Conservation (phyloP, 2,113 vertebrate species). For the Rhynchopsitta pachyrhyncha region DNA sequence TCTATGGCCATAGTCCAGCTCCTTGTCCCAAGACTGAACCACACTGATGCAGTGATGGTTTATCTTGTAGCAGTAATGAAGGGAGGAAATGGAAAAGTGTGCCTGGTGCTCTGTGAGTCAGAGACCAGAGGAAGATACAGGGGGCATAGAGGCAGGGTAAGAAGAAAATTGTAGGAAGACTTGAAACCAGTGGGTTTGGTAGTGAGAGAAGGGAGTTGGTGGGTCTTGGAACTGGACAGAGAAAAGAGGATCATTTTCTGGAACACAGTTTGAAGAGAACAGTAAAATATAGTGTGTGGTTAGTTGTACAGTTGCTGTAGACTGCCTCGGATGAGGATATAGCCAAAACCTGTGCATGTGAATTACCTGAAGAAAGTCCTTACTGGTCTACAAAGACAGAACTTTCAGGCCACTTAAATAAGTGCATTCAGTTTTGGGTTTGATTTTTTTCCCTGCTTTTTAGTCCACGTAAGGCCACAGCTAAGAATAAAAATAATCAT, state of each 20-base stretch:
- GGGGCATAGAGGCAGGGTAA: neutral
- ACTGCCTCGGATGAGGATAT: neutral
- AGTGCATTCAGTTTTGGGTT: neutral
- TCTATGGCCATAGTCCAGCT: neutral
- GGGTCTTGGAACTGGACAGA: neutral
- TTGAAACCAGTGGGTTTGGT: neutral
- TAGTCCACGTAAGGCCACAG: neutral
- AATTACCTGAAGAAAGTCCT: neutral
- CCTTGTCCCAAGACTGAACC: neutral
- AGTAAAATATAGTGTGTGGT: neutral
- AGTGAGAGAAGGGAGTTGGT: neutral
- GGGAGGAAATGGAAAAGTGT: neutral
- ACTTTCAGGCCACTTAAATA: neutral
- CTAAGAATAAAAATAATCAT: neutral
- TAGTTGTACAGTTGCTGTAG: neutral
- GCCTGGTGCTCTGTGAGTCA: fast-evolving
- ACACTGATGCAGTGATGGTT: neutral
- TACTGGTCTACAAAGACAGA: neutral
- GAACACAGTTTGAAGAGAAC: neutral
- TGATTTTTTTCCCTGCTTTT: neutral
- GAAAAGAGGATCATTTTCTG: neutral
- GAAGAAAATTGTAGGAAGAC: neutral
- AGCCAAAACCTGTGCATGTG: neutral
- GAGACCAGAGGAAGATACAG: neutral
- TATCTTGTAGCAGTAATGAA: neutral